A percentile compares a stretch with the other conserved stretches of the same genome.
Conservation (phyloP, 2,113 vertebrate species). For the Argyrosomus japonicus region DNA sequence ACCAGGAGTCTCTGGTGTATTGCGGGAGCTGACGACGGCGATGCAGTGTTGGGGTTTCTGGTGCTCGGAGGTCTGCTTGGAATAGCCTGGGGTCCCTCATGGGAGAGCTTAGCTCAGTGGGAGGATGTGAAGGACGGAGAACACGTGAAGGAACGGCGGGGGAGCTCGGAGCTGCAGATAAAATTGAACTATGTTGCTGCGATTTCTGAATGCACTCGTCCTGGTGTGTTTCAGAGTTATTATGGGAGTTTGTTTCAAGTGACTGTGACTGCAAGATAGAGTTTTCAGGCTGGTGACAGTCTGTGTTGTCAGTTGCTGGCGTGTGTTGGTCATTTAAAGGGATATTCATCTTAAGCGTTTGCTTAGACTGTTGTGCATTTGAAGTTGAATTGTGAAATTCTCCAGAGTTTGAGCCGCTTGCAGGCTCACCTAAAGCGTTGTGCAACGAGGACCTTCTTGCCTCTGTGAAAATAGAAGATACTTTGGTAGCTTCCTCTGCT, state of each 20-base stretch:
- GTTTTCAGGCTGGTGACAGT: slow-evolving; percentile 67
- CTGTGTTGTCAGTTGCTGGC: slow-evolving; percentile 64
- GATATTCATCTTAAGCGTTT: slow-evolving; percentile 83
- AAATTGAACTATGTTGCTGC: slow-evolving; percentile 43
- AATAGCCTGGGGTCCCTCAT: slow-evolving; percentile 80
- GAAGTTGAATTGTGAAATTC: slow-evolving; percentile 44
- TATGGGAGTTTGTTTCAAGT: slow-evolving; percentile 47
- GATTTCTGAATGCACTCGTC: slow-evolving; percentile 34
- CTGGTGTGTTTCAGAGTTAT: slow-evolving; percentile 23
- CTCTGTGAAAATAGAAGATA: slow-evolving; percentile 76
- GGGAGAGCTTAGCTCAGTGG: slow-evolving; percentile 79
- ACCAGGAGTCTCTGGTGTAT: slow-evolving; percentile 78
- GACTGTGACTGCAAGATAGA: slow-evolving; percentile 29
- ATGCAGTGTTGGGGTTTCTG: slow-evolving; percentile 81
- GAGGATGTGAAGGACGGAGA: slow-evolving; percentile 70
- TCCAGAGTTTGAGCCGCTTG: slow-evolving; percentile 43
- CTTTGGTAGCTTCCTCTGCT: slow-evolving; percentile 77
- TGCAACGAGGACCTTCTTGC: slow-evolving; percentile 68
- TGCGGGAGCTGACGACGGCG: slow-evolving; percentile 76
- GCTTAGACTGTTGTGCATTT: slow-evolving; percentile 73
- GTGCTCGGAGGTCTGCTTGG: slow-evolving; percentile 67
- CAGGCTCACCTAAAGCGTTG: slow-evolving; percentile 63
- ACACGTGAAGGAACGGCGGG: slow-evolving; percentile 76
- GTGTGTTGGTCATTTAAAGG: slow-evolving; percentile 78
- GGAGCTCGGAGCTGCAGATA: slow-evolving; percentile 52